phyloP scores from a whole-genome alignment of 2,797 vertebrate species.

The Anisognathus igniventris region DNA sequence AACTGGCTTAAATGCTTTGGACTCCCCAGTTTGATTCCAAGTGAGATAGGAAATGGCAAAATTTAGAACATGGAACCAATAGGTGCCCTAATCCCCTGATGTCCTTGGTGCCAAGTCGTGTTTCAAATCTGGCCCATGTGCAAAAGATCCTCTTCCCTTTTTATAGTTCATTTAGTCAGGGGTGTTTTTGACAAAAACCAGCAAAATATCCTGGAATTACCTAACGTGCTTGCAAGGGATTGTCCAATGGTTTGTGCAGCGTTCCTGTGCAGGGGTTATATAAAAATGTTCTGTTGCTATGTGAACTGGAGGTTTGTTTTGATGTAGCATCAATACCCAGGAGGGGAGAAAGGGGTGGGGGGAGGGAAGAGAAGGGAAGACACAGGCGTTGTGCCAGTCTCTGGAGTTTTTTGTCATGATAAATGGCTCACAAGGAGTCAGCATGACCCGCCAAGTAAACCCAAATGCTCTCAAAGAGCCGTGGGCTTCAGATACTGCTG shows the following conservation, averaged over 20 bases:
- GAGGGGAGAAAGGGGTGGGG: not conserved
- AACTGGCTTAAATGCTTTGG: slow-evolving; percentile 2
- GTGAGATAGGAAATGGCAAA: not conserved
- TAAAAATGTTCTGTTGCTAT: slow-evolving; percentile 65
- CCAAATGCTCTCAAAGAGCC: slow-evolving; percentile 47
- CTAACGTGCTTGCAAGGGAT: not conserved
- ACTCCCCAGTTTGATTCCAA: slow-evolving; percentile 9
- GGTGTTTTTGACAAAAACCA: slow-evolving; percentile 49
- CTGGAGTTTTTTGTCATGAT: slow-evolving; percentile 48
- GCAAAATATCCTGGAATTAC: slow-evolving; percentile 47
- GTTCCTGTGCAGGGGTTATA: slow-evolving; percentile 33
- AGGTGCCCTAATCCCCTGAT: slow-evolving; percentile 7
- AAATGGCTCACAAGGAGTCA: slow-evolving; percentile 58
- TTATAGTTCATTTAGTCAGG: slow-evolving; percentile 16
- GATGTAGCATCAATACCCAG: slow-evolving; percentile 57
- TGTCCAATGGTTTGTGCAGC: not conserved
- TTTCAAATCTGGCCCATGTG: not conserved
- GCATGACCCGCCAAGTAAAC: slow-evolving; percentile 60
- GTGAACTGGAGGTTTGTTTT: slow-evolving; percentile 58
- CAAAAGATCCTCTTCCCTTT: slow-evolving; percentile 32
- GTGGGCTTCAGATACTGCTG: slow-evolving; percentile 57
- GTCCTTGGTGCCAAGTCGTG: slow-evolving; percentile 28
- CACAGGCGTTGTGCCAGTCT: slow-evolving; percentile 26
- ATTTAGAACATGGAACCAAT: not conserved
- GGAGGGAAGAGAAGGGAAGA: slow-evolving; percentile 18